Evolutionary conservation across 2,888 invertebrate species (phyloP).

Genomic region (Drosophila mayaguana): DNA sequence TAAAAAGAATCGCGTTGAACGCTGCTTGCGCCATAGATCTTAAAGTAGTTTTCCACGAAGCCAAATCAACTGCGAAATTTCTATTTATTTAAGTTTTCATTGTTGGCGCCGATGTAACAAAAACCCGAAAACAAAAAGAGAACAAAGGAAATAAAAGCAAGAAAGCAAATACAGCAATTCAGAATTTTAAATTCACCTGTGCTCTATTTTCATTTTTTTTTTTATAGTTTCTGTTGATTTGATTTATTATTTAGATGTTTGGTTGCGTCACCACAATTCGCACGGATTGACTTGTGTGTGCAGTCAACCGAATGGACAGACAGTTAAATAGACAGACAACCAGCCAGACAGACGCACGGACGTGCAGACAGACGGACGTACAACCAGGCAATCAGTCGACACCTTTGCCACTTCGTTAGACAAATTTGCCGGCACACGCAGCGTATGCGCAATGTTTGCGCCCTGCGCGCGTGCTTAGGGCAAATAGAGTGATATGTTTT

Average conservation of each 20-base stretch:
- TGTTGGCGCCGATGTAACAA: constrained; percentile 25
- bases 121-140: constrained; percentile 7
- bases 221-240: constrained; percentile 63
- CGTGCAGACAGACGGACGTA: neutral
- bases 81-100: constrained; percentile 42
- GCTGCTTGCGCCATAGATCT: constrained; percentile 51
- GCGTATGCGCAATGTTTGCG: constrained; percentile 62
- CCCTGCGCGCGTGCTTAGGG: constrained; percentile 8
- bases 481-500: constrained; percentile 11
- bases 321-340: constrained; percentile 11
- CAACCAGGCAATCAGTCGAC: constrained; percentile 45
- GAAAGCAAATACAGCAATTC: constrained; percentile 2
- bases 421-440: constrained; percentile 47
- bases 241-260: constrained; percentile 58
- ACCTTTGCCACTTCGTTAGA: constrained; percentile 52
- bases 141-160: constrained; percentile 16
- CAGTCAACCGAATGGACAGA: constrained; percentile 23
- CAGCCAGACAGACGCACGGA: constrained; percentile 1
- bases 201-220: constrained; percentile 14
- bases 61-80: constrained; percentile 17
- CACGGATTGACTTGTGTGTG: constrained; percentile 30
- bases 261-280: constrained; percentile 56
- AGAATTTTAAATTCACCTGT: constrained; percentile 21
- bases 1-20: constrained; percentile 42
- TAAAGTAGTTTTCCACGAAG: constrained; percentile 68